phyloP scores from a whole-genome alignment of 2,113 vertebrate genomes.

The Synchiropus splendidus region DNA sequence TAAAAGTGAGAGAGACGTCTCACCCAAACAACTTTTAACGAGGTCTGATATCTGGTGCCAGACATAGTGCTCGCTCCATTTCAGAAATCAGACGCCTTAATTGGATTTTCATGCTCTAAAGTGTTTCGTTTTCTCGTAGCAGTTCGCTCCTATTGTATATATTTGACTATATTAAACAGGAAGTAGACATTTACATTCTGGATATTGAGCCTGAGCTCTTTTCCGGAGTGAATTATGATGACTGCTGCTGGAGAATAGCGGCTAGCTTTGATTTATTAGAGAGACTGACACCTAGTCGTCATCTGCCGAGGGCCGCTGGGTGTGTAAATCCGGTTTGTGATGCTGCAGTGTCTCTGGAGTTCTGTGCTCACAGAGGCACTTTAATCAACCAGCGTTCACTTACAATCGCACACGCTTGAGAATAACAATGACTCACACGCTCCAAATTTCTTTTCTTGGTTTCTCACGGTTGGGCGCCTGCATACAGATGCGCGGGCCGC shows the following conservation, averaged over 20 bases:
- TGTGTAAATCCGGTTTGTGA: conserved; percentile 37
- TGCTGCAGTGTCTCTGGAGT: conserved; percentile 8
- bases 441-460: conserved; percentile 10
- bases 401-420: conserved; percentile 1
- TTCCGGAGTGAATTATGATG: conserved; percentile 5
- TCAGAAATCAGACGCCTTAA: conserved; percentile 40
- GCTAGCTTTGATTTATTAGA: conserved; percentile 12
- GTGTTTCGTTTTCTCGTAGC: conserved; percentile 31
- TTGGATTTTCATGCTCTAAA: conserved; percentile 50
- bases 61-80: conserved; percentile 28
- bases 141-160: conserved; percentile 8
- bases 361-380: conserved; percentile 27
- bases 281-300: conserved; percentile 20
- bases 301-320: conserved; percentile 6
- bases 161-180: conserved; percentile 25
- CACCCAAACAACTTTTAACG: conserved; percentile 26
- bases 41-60: conserved; percentile 30
- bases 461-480: background rate
- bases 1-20: conserved; percentile 19
- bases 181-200: conserved; percentile 47
- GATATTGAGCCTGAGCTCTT: conserved; percentile 21
- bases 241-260: too few species aligned
- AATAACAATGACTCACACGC: background rate
- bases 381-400: conserved; percentile 49
- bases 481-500: conserved; percentile 5